A percentile compares a stretch with the other conserved stretches of the same genome.
These are phyloP conservation scores for Solenodon paradoxus DNA, from an alignment of 2,113 vertebrate species.

Conservation along the genomic window DNA sequence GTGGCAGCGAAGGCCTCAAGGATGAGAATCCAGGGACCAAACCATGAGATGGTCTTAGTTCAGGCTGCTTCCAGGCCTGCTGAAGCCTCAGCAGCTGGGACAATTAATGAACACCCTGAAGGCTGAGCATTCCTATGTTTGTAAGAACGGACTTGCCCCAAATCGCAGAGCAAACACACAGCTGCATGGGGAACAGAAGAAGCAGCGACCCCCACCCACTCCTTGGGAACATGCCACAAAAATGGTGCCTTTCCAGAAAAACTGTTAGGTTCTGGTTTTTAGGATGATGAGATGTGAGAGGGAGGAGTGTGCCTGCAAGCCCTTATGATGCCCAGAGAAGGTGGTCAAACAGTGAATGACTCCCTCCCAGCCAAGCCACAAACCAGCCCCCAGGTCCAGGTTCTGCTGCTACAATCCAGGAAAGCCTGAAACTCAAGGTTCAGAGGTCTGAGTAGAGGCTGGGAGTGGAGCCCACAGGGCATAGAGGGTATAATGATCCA, in stretches of 20 bases:
- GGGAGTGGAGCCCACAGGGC: too few relatives aligned
- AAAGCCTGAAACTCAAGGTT: not conserved
- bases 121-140: not conserved
- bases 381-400: not conserved
- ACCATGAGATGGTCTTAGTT: not conserved
- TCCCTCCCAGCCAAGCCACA: not conserved
- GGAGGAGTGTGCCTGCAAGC: accelerated
- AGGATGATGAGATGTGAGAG: not conserved
- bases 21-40: not conserved
- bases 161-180: not conserved
- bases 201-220: accelerated
- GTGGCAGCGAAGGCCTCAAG: not conserved
- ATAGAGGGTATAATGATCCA: not conserved
- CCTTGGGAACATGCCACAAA: not conserved
- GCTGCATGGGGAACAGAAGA: not conserved
- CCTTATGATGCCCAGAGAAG: not conserved
- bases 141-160: not conserved
- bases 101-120: not conserved
- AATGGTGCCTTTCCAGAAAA: not conserved
- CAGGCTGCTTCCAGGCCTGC: not conserved
- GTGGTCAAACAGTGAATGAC: not conserved
- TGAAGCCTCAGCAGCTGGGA: not conserved
- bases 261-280: not conserved
- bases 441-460: not conserved
- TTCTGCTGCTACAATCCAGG: not conserved